Evolutionary conservation across 2,113 vertebrate species (phyloP), one percentile per base, ranked within the genome.

Genomic region (Andinoacara biseriatus): DNA sequence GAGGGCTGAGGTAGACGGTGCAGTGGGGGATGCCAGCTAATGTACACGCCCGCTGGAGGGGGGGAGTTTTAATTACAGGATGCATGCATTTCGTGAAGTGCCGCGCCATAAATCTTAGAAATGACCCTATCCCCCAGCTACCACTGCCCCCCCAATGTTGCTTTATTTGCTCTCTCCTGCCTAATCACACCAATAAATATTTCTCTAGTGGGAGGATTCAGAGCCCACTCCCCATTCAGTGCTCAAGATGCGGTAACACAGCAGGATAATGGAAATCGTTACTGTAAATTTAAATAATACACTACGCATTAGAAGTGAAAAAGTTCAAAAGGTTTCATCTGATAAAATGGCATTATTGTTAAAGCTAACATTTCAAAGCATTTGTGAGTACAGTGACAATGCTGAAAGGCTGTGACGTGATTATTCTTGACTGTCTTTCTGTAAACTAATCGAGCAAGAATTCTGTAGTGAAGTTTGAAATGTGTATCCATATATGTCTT

Each of bases 51-150:
- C 85, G 81, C 86, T 90, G 57, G 86, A 91, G 92, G 93, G 88
- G 91, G 87, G 74, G 83, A 80, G 93, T 79, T 93, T 95, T 96
- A 96, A 96, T 96, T 96, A 96, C 94, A 96, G 95, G 95, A 96
- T 95, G 93, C 94, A 92, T 92, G 92, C 94, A 89, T 95, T 95
- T 94, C 60, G 85, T 95, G 92, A 91, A 95, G 91, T 90, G 91
- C 91, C 82, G 88, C 75, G 59, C 91, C 92, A 93, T 96, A 96
- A 95, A 96, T 96, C 94, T 94, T 85, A 88, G 87, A 94, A 96
- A 94, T 90, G 40, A 81, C 94, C 87, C 67, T 58, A 81, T 77
- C 90, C 75, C 74, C 8, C 58, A 52, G 74, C 78, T 62, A 83
- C 81, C 85, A 62, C 65, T 5, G 31, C 31, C 86, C 83, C 86